These are phyloP conservation scores for Rhinella marina DNA, from an alignment of 2,797 vertebrate species.

Conservation along the genomic window DNA sequence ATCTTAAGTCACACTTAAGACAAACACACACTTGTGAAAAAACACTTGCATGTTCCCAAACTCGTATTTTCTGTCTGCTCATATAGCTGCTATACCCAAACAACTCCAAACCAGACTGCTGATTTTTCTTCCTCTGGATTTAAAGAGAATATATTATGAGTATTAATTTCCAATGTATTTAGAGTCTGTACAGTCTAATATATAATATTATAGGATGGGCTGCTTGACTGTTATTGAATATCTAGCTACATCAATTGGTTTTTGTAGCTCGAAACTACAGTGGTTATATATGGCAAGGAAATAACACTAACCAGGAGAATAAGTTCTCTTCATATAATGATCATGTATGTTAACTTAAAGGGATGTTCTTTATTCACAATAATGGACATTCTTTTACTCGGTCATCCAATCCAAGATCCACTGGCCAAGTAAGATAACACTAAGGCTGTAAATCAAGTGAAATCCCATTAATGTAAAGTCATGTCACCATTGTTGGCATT, in stretches of 20 bases:
- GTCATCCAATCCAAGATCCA: neutral
- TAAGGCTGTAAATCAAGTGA: neutral
- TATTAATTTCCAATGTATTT: neutral
- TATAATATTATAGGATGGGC: neutral
- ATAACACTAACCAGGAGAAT: neutral
- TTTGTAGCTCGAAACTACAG: neutral
- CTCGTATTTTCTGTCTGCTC: too few relatives aligned
- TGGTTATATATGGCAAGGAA: neutral
- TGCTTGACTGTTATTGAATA: too few relatives aligned
- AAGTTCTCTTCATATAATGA: neutral
- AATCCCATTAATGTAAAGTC: neutral
- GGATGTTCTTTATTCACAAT: neutral
- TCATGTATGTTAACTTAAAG: too few relatives aligned
- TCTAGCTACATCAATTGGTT: neutral
- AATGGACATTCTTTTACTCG: too few relatives aligned
- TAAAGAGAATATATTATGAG: too few relatives aligned
- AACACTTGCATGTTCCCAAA: too few relatives aligned
- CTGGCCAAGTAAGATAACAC: neutral
- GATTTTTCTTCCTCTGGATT: too few relatives aligned
- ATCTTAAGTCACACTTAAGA: too few relatives aligned
- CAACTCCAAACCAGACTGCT: too few relatives aligned
- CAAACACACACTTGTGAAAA: too few relatives aligned
- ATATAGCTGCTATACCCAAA: too few relatives aligned
- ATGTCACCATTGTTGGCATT: neutral
- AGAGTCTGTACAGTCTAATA: neutral